Evolutionary conservation across 2,888 invertebrate genomes (phyloP).

Genomic region (Leptarthrus brevirostris): DNA sequence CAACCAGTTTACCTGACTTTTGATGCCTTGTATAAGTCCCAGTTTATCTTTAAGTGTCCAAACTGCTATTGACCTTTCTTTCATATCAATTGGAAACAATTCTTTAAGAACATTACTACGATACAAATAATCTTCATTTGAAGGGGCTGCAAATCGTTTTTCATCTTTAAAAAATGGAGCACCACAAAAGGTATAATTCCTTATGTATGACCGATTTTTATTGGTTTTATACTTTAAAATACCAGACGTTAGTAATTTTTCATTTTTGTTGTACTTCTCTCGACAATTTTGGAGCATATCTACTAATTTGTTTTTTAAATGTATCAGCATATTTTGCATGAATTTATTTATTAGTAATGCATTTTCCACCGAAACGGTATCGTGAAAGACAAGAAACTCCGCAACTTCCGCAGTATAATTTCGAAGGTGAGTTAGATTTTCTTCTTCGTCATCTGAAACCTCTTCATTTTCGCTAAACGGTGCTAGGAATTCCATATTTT

Average conservation of each 20-base stretch:
- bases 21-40: constrained; percentile 68
- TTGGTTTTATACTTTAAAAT: constrained; percentile 50
- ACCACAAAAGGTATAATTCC: too few relatives aligned
- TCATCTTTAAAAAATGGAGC: constrained; percentile 78
- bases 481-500: too few relatives aligned
- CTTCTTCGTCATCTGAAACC: background rate
- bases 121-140: constrained; percentile 72
- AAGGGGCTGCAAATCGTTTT: constrained; percentile 69
- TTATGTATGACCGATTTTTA: constrained; percentile 60
- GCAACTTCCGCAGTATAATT: background rate
- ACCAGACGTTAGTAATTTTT: constrained; percentile 45
- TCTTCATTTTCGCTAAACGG: background rate
- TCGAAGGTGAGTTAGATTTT: too few relatives aligned
- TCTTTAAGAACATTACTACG: constrained; percentile 62
- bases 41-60: constrained; percentile 73
- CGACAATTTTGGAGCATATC: constrained; percentile 57
- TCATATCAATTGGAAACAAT: constrained; percentile 67
- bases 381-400: background rate
- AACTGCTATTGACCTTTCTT: constrained; percentile 66
- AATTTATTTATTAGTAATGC: constrained; percentile 60
- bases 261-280: constrained; percentile 58
- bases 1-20: constrained; percentile 65
- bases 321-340: constrained; percentile 59
- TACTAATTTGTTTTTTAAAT: constrained; percentile 56
- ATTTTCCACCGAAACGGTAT: constrained; percentile 53